Conservation (phyloP, 2,888 invertebrate genomes). For the Scaptomyza parva region DNA sequence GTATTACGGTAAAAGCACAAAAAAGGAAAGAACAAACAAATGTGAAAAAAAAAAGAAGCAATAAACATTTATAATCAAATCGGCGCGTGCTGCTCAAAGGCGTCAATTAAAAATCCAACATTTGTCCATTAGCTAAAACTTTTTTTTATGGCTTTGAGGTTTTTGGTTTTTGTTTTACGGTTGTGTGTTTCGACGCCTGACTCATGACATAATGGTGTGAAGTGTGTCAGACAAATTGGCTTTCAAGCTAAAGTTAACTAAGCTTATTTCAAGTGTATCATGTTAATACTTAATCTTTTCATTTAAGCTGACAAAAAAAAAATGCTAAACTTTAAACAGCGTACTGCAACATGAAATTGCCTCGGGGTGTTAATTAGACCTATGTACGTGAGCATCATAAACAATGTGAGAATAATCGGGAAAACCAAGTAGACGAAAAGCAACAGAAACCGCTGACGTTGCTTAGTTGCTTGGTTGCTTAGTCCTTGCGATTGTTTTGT, state of each 20-base stretch:
- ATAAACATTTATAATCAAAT: slow-evolving; percentile 36
- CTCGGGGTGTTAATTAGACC: slow-evolving; percentile 68
- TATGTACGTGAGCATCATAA: slow-evolving; percentile 44
- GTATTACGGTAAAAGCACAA: slow-evolving; percentile 17
- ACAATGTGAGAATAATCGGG: slow-evolving; percentile 6
- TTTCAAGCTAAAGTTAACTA: slow-evolving; percentile 15
- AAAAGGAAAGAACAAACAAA: slow-evolving; percentile 27
- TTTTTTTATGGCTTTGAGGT: slow-evolving; percentile 11
- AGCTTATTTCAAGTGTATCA: slow-evolving; percentile 10
- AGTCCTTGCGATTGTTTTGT: slow-evolving; percentile 27
- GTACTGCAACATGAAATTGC: slow-evolving; percentile 32
- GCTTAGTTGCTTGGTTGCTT: slow-evolving; percentile 10
- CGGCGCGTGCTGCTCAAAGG: slow-evolving; percentile 74
- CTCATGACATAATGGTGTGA: slow-evolving; percentile 54
- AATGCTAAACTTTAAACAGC: slow-evolving; percentile 16
- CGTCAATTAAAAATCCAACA: slow-evolving; percentile 67
- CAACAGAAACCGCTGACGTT: slow-evolving; percentile 20
- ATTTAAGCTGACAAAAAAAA: slow-evolving; percentile 17
- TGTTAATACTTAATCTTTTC: slow-evolving; percentile 12
- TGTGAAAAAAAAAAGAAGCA: slow-evolving; percentile 36
- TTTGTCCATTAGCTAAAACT: slow-evolving; percentile 61
- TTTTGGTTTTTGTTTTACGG: slow-evolving; percentile 15
- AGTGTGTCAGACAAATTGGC: slow-evolving; percentile 61
- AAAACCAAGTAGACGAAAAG: slow-evolving; percentile 21
- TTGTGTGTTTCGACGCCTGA: slow-evolving; percentile 40